Conservation (phyloP, 2,113 vertebrate genomes). For the Syngnathus typhle region DNA sequence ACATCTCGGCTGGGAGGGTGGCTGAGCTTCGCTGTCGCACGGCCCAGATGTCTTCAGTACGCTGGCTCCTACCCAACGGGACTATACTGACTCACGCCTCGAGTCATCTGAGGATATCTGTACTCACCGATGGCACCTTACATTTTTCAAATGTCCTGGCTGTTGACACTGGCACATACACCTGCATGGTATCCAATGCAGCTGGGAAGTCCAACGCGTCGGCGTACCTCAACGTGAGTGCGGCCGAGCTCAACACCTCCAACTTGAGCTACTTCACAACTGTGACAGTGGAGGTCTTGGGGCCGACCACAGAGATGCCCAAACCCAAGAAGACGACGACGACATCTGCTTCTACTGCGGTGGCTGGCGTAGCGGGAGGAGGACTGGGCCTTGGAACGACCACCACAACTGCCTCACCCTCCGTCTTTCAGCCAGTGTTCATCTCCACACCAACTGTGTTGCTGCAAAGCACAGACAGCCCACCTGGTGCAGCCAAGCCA, state of each 20-base stretch:
- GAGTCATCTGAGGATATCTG: constrained; percentile 81
- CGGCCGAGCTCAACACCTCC: constrained; percentile 93
- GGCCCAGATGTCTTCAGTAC: constrained; percentile 87
- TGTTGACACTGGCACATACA: constrained; percentile 88
- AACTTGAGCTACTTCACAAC: constrained; percentile 98
- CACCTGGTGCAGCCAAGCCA: constrained; percentile 69
- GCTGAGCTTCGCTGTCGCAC: constrained; percentile 89
- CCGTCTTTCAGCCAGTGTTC: constrained; percentile 90
- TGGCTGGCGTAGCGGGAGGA: constrained; percentile 47
- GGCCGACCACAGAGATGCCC: constrained; percentile 81
- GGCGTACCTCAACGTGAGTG: constrained; percentile 95
- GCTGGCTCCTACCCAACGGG: constrained; percentile 91
- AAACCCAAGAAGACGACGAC: constrained; percentile 85
- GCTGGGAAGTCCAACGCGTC: constrained; percentile 95
- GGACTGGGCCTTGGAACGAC: constrained; percentile 53
- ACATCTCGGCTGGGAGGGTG: constrained; percentile 91
- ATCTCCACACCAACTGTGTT: constrained; percentile 93
- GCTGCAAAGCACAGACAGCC: constrained; percentile 81
- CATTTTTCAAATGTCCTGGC: constrained; percentile 92
- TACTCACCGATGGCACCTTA: constrained; percentile 91
- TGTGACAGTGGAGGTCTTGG: constrained; percentile 89
- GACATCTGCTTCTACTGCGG: constrained; percentile 44
- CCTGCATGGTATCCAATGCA: constrained; percentile 97
- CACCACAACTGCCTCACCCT: constrained; percentile 81
- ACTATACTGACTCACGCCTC: constrained; percentile 93